phyloP scores from a whole-genome alignment of 2,113 vertebrate genomes.

The Semnornis frantzii region DNA sequence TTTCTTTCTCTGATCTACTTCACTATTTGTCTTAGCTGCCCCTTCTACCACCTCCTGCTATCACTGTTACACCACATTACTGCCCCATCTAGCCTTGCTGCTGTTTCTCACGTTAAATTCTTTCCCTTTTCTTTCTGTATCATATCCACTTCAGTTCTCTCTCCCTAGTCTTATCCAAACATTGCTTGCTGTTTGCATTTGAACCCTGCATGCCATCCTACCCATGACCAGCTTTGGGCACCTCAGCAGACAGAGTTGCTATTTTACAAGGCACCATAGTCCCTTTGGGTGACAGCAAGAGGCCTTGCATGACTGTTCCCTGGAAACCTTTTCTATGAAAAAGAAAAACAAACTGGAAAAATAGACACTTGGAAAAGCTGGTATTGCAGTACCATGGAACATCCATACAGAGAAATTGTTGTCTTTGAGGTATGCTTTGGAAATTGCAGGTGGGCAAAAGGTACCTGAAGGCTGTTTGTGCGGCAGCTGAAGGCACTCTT shows the following conservation, averaged over 20 bases:
- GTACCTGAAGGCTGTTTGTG: not conserved
- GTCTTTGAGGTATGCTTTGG: not conserved
- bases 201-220: not conserved
- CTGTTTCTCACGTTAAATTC: not conserved
- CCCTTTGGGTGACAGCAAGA: not conserved
- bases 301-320: not conserved
- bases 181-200: not conserved
- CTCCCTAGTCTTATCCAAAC: not conserved
- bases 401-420: not conserved
- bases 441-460: not conserved
- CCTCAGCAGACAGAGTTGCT: not conserved
- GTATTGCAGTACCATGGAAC: not conserved
- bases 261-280: not conserved
- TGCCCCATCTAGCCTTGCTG: not conserved
- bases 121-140: not conserved
- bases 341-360: not conserved
- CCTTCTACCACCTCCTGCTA: not conserved
- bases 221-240: not conserved
- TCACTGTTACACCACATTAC: not conserved
- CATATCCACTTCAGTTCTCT: not conserved
- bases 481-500: not conserved
- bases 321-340: not conserved
- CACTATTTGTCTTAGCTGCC: not conserved
- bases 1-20: not conserved
- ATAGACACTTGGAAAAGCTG: not conserved